Percentiles rank a stretch among this genome's conserved stretches.
Evolutionary conservation across 2,888 invertebrate species (phyloP).

Genomic region (Epinotia ramella): DNA sequence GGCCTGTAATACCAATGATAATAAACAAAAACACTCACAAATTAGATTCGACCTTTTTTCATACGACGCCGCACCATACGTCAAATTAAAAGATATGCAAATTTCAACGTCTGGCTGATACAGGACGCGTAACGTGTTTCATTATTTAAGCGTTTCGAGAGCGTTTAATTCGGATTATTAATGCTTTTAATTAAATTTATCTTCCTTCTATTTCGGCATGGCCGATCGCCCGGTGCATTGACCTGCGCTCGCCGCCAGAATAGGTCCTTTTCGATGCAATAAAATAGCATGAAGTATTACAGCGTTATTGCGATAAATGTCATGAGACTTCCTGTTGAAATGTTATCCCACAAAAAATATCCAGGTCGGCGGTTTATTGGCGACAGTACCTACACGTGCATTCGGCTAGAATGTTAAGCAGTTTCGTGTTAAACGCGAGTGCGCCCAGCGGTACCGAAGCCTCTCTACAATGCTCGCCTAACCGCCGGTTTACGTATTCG

Average conservation of each 20-base stretch:
- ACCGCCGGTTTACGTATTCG: conserved; percentile 11
- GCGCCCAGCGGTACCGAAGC: conserved; percentile 56
- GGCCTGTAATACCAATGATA: conserved; percentile 45
- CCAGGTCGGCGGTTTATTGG: conserved; percentile 79
- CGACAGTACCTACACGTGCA: conserved; percentile 72
- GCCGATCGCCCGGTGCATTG: conserved; percentile 68
- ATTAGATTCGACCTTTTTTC: conserved; percentile 46
- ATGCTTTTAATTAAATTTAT: conserved; percentile 81
- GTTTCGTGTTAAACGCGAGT: conserved; percentile 72
- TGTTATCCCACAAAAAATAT: conserved; percentile 72
- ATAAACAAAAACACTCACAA: conserved; percentile 35
- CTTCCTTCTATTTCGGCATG: conserved; percentile 75
- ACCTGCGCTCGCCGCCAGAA: conserved; percentile 57
- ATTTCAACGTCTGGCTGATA: conserved; percentile 67
- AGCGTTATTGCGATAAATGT: conserved; percentile 52
- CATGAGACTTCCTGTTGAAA: conserved; percentile 73
- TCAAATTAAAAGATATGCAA: conserved; percentile 81
- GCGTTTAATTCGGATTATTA: conserved; percentile 76
- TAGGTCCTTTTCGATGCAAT: conserved; percentile 52
- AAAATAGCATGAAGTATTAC: conserved; percentile 51
- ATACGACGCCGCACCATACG: conserved; percentile 62
- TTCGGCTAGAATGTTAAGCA: conserved; percentile 81
- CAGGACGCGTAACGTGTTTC: conserved; percentile 67
- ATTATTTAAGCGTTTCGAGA: conserved; percentile 67
- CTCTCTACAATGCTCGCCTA: conserved; percentile 51